Evolutionary conservation across 2,113 vertebrate species (phyloP), one percentile per base, ranked within the genome.

Genomic region (Mormyrus lacerda): DNA sequence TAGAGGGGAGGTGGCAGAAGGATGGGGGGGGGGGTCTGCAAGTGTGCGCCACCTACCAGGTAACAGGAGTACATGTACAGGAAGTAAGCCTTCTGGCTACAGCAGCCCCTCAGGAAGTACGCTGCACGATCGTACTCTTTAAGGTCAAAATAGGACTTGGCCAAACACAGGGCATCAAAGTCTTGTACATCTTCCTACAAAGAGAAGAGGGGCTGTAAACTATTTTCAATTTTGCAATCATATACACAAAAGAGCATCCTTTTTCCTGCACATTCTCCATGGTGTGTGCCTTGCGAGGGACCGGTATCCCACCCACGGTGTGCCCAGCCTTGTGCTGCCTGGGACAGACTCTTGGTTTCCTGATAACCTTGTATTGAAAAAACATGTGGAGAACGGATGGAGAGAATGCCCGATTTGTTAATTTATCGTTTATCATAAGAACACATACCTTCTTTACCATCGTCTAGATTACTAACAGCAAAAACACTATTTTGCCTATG

Each of bases 61-160:
- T 99, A 99, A 93, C 98, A 97, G 53, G 98, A 99, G 93, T 99
- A 99, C 98, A 99, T 99, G 91, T 98, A 99, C 47, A 99, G 93
- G 91, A 99, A 99, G 93, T 99, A 99, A 42, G 98, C 98, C 92
- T 99, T 99, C 93, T 97, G 97, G 93, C 98, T 99, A 93, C 96
- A 96, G 93, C 98, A 99, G 89, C 96, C 97, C 73, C 97, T 96
- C 21, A 99, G 95, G 85, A 99, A 99, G 92, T 98, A 98, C 0
- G 98, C 98, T 91, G 98, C 97, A 27, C 98, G 96, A 88, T 99
- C 98, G 93, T 99, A 99, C 88, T 99, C 98, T 93, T 99, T 99
- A 82, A 99, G 95, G 92, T 99, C 98, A 82, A 99, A 99, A 94
- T 99, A 99, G 15, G 98, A 98, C 92, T 99, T 99, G 31, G 98